A percentile compares a stretch with the other conserved stretches of the same genome.
Evolutionary conservation across 2,888 invertebrate genomes (phyloP).

Genomic region (Papilio protenor): DNA sequence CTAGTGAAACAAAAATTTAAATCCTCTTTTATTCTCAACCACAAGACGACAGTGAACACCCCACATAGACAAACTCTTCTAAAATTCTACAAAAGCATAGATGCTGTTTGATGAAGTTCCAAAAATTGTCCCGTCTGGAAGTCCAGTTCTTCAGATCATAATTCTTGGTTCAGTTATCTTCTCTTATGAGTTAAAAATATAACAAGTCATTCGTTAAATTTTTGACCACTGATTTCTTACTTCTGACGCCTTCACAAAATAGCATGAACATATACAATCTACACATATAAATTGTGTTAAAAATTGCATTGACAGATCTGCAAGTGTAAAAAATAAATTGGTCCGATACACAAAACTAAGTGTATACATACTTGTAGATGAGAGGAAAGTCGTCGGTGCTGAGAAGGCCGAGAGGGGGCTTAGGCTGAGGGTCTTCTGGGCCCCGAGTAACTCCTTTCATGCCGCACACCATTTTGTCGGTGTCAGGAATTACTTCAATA

Average conservation of each 20-base stretch:
- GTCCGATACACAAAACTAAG: slow-evolving; percentile 52
- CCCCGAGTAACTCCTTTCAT: slow-evolving; percentile 91
- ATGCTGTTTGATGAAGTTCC: slow-evolving; percentile 46
- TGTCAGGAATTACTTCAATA: slow-evolving; percentile 92
- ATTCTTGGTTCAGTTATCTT: slow-evolving; percentile 24
- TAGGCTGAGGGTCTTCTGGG: slow-evolving; percentile 88
- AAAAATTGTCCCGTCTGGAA: slow-evolving; percentile 13
- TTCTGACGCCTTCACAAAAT: slow-evolving; percentile 64
- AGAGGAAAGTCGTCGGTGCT: slow-evolving; percentile 92
- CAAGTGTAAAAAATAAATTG: slow-evolving; percentile 67
- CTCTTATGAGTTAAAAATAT: slow-evolving; percentile 30
- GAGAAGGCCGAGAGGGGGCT: slow-evolving; percentile 92
- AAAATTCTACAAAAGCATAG: slow-evolving; percentile 58
- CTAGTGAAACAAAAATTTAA: slow-evolving; percentile 67
- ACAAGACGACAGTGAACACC: slow-evolving; percentile 52
- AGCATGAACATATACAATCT: slow-evolving; percentile 61
- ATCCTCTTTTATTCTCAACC: slow-evolving; percentile 48
- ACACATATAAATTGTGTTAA: slow-evolving; percentile 60
- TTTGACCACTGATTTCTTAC: slow-evolving; percentile 69
- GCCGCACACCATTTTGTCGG: slow-evolving; percentile 94
- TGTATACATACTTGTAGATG: slow-evolving; percentile 90
- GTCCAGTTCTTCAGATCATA: slow-evolving; percentile 19
- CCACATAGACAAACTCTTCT: slow-evolving; percentile 42
- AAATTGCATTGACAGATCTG: slow-evolving; percentile 60
- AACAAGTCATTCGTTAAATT: slow-evolving; percentile 46